These are phyloP conservation scores for Drosophila nigrodunni DNA, from an alignment of 1,140 invertebrate genomes.

Conservation along the genomic window DNA sequence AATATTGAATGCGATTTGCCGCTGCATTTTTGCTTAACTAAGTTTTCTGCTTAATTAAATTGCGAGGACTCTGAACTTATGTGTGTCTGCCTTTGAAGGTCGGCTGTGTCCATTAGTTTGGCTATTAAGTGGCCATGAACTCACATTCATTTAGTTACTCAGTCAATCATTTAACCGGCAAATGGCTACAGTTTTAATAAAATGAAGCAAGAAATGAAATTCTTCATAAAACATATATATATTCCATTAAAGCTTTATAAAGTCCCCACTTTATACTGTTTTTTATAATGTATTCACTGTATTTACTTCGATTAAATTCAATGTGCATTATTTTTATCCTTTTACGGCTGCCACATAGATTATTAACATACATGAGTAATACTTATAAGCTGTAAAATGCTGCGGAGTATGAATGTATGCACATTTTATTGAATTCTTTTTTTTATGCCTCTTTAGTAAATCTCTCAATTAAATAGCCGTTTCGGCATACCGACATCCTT, in stretches of 20 bases:
- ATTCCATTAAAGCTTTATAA: not conserved
- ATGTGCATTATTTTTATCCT: not conserved
- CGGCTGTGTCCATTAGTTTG: slow-evolving; percentile 46
- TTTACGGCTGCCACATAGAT: not conserved
- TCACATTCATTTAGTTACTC: not conserved
- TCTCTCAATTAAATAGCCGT: slow-evolving; percentile 48
- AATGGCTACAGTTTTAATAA: not conserved
- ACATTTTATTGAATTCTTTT: slow-evolving; percentile 53
- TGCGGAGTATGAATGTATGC: slow-evolving; percentile 9
- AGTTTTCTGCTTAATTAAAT: not conserved
- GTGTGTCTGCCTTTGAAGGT: not conserved
- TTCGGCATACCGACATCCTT: slow-evolving; percentile 45
- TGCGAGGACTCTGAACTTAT: not conserved
- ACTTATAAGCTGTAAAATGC: not conserved
- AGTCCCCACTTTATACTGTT: not conserved
- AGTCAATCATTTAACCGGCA: not conserved
- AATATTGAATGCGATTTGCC: not conserved
- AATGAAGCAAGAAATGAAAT: not conserved
- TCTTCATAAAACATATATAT: not conserved
- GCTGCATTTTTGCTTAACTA: not conserved
- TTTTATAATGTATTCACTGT: not conserved
- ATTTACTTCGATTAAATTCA: slow-evolving; percentile 11
- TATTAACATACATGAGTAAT: slow-evolving; percentile 14
- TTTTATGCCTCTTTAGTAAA: slow-evolving; percentile 25
- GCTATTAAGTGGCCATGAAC: slow-evolving; percentile 18